Percentiles rank a stretch among this genome's conserved stretches.
These are phyloP conservation scores for Alligator mississippiensis DNA, from an alignment of 2,113 vertebrate genomes.

Conservation along the genomic window DNA sequence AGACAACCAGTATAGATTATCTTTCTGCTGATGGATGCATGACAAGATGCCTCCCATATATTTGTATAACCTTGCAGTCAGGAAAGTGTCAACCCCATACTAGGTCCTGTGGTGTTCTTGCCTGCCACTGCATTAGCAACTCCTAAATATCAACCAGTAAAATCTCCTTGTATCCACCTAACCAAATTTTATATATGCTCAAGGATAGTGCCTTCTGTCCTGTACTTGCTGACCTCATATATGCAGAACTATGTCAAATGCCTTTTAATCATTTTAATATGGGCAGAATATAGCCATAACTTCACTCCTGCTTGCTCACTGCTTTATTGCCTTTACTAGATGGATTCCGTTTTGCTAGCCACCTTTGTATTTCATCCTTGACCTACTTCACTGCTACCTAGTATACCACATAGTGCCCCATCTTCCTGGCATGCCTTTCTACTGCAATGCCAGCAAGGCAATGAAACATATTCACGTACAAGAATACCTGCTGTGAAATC, in stretches of 20 bases:
- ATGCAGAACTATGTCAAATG: slow-evolving; percentile 54
- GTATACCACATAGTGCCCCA: fast-evolving
- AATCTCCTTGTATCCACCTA: background rate
- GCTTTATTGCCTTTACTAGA: slow-evolving; percentile 45
- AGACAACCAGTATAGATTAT: fast-evolving
- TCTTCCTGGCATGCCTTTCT: background rate
- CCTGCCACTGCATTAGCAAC: background rate
- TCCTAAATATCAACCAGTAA: background rate
- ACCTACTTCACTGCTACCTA: background rate
- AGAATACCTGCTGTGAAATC: background rate
- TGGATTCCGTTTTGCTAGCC: background rate
- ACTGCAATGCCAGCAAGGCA: background rate
- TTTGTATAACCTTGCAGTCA: background rate
- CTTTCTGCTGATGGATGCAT: background rate
- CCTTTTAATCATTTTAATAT: slow-evolving; percentile 71
- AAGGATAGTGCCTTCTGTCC: background rate
- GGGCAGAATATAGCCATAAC: slow-evolving; percentile 50
- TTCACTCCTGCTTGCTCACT: slow-evolving; percentile 47
- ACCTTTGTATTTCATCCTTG: background rate
- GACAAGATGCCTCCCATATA: background rate
- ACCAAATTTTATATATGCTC: background rate
- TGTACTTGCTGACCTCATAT: slow-evolving; percentile 41
- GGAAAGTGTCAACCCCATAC: background rate
- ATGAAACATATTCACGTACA: background rate
- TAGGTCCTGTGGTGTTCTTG: background rate